phyloP scores from a whole-genome alignment of 2,888 invertebrate species.

The Zeuzera pyrina region DNA sequence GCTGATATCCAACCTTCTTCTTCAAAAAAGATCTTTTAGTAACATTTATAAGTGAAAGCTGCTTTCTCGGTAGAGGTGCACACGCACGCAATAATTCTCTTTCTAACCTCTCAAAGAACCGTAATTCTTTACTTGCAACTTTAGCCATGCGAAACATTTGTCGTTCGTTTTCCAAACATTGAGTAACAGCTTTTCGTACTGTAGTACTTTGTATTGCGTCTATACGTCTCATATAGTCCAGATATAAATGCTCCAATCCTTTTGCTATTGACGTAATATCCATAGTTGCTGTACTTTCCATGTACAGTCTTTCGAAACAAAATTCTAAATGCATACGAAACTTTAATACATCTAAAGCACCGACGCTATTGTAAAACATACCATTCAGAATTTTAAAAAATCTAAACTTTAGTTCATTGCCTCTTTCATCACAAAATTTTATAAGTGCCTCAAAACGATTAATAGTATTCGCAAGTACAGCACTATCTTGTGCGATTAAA shows the following conservation, averaged over 20 bases:
- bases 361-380: constrained; percentile 70
- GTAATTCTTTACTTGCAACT: constrained; percentile 71
- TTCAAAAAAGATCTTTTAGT: no score
- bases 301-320: constrained; percentile 73
- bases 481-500: constrained; percentile 39
- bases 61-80: constrained; percentile 26
- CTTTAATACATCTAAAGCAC: constrained; percentile 69
- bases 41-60: neutral
- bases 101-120: constrained; percentile 59
- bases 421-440: constrained; percentile 62
- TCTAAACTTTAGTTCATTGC: constrained; percentile 59
- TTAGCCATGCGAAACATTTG: constrained; percentile 64
- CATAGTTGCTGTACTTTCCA: constrained; percentile 72
- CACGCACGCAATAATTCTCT: constrained; percentile 51
- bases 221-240: constrained; percentile 59
- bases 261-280: constrained; percentile 71
- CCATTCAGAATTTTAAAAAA: constrained; percentile 71
- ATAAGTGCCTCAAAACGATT: constrained; percentile 33
- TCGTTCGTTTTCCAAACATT: constrained; percentile 64
- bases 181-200: constrained; percentile 64
- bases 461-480: constrained; percentile 31
- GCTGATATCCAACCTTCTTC: neutral
- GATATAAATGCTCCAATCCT: constrained; percentile 71
- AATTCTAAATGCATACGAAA: constrained; percentile 75
- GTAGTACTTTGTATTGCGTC: constrained; percentile 70